Percentiles rank a stretch among this genome's conserved stretches.
Conservation (phyloP, 2,113 vertebrate genomes). For the Rhegmatorhina hoffmannsi region DNA sequence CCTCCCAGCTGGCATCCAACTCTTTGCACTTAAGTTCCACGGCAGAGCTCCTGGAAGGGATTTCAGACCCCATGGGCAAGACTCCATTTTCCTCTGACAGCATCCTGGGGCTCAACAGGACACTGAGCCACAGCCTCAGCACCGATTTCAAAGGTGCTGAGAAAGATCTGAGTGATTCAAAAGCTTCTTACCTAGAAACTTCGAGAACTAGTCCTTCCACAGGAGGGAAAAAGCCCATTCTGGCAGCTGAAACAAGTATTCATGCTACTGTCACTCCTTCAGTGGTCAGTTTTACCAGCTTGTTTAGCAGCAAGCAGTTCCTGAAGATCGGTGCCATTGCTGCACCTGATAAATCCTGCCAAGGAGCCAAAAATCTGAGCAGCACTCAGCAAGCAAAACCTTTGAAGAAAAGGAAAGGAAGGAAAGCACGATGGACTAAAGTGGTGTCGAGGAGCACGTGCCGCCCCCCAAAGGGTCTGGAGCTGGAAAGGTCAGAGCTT, state of each 20-base stretch:
- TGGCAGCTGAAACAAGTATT: constrained; percentile 71
- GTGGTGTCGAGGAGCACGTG: constrained; percentile 77
- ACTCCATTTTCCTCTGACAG: constrained; percentile 68
- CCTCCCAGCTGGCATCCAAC: constrained; percentile 70
- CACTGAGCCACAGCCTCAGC: constrained; percentile 52
- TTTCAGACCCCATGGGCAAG: constrained; percentile 74
- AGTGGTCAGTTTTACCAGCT: constrained; percentile 80
- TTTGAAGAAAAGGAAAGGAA: constrained; percentile 90
- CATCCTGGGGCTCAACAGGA: constrained; percentile 62
- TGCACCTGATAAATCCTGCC: constrained; percentile 77
- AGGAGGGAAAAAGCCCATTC: constrained; percentile 70
- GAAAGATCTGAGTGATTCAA: constrained; percentile 67
- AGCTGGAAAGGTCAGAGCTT: constrained; percentile 75
- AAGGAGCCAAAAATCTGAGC: constrained; percentile 68
- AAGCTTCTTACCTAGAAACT: constrained; percentile 66
- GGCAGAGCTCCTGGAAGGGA: constrained; percentile 72
- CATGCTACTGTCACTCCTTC: constrained; percentile 75
- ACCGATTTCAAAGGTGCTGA: constrained; percentile 71
- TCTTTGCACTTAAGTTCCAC: constrained; percentile 69
- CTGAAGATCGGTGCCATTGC: constrained; percentile 76
- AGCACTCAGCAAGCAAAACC: constrained; percentile 81
- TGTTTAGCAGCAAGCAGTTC: constrained; percentile 80
- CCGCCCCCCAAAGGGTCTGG: constrained; percentile 74
- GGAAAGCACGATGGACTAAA: constrained; percentile 90
- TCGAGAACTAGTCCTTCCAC: constrained; percentile 67